Evolutionary conservation across 2,113 vertebrate species (phyloP), one percentile per base, ranked within the genome.

Genomic region (Pedetes capensis): DNA sequence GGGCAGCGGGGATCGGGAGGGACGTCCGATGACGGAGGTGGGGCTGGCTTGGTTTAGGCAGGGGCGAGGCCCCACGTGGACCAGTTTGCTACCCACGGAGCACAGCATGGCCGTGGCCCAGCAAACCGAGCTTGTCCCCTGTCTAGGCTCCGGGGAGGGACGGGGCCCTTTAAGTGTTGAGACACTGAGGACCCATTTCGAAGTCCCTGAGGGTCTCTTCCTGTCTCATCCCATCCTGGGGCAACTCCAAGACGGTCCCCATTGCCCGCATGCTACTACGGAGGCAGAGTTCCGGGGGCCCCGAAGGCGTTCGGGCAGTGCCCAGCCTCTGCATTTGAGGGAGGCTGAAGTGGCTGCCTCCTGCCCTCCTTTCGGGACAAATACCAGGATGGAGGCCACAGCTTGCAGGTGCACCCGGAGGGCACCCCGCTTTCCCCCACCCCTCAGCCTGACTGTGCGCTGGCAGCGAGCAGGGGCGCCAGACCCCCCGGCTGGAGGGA

Each of bases 51-150:
- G 83, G 88, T 53, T 4, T 47, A 9, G 90, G 63, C 88, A 32
- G 74, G 88, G 88, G 22, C 7, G 4, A 44, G 59, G 63, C 89
- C 96, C 96, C 82, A 34, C 64, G 32, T n/a, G 74, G 10, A 55
- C 72, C 87, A 55, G 4, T 39, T 68, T 39, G 89, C 68, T 79
- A 75, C 95, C 97, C 39, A 93, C 32, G 4, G 39, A 96, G 94
- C 97, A 97, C 86, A 97, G 96, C 89, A 9, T 95, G 91, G 92
- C 97, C 90, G 85, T 86, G 96, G 97, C 95, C 95, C 95, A 10
- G 1, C 61, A 61, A 72, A 82, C 87, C 74, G 53, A 2, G 20
- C 55, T 22, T 25, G 42, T 51, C 91, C 27, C 17, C 42, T 37
- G 66, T 64, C 27, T 64, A 47, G 66, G 72, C 89, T 96, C 42